Evolutionary conservation across 23 tunicate genomes (phyloP), one percentile per base, ranked within the genome.

Genomic region (Trididemnum miniatum): DNA sequence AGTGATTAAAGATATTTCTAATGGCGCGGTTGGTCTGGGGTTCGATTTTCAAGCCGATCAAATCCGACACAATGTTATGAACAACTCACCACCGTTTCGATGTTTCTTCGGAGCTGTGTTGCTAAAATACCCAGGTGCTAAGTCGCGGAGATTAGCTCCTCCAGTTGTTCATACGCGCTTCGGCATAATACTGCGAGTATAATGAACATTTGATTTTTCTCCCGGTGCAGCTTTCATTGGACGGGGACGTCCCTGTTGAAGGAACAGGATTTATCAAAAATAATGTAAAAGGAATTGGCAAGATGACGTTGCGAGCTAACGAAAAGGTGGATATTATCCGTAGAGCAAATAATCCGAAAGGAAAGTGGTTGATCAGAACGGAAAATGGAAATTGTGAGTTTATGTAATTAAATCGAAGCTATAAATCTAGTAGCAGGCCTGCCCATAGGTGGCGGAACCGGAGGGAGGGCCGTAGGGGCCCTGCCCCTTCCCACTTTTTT

Each of bases 361-460:
- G 91, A 38, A 91, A 91, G 77, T 80, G 82, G 84, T 77, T 91
- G 80, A 51, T 81, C 5, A 71, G 90, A 76, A 91, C 88, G 31
- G 49, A 36, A 12, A 78, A 86, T 51, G 90, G 90, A 15, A 39
- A 32, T 38, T 86, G 96, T 91, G 54, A 91, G 96, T 50, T 44
- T 9, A 44, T 44, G n/a, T n/a, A n/a, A n/a, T n/a, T n/a, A n/a
- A n/a, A n/a, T n/a, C n/a, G n/a, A n/a, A n/a, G n/a, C n/a, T n/a
- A n/a, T n/a, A n/a, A n/a, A n/a, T n/a, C n/a, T n/a, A n/a, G n/a
- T n/a, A n/a, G n/a, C n/a, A n/a, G n/a, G n/a, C n/a, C n/a, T n/a
- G n/a, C n/a, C n/a, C n/a, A n/a, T n/a, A n/a, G n/a, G n/a, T n/a
- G n/a, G n/a, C n/a, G n/a, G n/a, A n/a, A n/a, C n/a, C n/a, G n/a